A percentile compares a stretch with the other conserved stretches of the same genome.
phyloP scores from a whole-genome alignment of 2,888 invertebrate genomes.

The Dicyrtoma fusca region DNA sequence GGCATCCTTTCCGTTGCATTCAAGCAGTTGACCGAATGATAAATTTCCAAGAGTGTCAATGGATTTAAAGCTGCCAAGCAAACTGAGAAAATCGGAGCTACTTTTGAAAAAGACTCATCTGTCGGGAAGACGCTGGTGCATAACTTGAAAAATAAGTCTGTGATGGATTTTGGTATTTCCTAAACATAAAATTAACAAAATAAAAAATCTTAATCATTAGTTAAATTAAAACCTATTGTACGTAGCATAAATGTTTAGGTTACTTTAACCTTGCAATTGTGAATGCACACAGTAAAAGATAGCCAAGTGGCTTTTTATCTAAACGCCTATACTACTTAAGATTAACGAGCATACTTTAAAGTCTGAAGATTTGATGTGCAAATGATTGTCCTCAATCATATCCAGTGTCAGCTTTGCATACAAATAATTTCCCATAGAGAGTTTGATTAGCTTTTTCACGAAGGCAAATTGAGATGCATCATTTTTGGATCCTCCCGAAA shows the following conservation, averaged over 20 bases:
- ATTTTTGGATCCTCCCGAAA: constrained; percentile 60
- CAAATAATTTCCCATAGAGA: constrained; percentile 87
- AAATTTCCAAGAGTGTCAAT: constrained; percentile 85
- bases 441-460: constrained; percentile 77
- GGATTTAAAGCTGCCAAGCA: constrained; percentile 91
- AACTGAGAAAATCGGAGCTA: constrained; percentile 83
- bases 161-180: constrained; percentile 80
- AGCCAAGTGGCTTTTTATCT: neutral
- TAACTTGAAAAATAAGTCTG: constrained; percentile 86
- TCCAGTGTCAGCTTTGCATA: constrained; percentile 90
- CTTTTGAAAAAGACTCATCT: constrained; percentile 84
- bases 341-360: constrained; percentile 79
- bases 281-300: neutral
- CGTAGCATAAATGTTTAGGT: too few species aligned
- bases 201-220: neutral
- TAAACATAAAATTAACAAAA: constrained; percentile 43
- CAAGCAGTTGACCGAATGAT: constrained; percentile 87
- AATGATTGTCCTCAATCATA: constrained; percentile 85
- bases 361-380: constrained; percentile 90
- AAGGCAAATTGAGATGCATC: constrained; percentile 62
- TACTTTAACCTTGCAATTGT: too few species aligned
- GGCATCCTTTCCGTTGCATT: constrained; percentile 76
- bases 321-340: too few species aligned
- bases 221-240: too few species aligned
- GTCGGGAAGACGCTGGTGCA: constrained; percentile 91